These are phyloP conservation scores for Carduelis carduelis DNA, from an alignment of 2,797 vertebrate species.

Conservation along the genomic window DNA sequence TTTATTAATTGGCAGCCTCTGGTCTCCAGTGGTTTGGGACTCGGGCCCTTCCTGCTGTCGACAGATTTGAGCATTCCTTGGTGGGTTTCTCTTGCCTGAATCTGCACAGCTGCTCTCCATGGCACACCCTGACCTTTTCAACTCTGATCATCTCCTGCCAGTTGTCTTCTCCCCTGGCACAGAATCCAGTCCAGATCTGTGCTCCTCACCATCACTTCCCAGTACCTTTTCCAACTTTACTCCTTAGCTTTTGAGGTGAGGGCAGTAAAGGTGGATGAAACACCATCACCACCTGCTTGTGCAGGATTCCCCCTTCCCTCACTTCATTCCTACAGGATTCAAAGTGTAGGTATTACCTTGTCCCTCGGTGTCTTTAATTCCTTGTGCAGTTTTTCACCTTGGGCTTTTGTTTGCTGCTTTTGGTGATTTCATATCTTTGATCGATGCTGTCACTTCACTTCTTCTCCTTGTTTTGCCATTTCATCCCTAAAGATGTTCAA, in stretches of 20 bases:
- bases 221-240: rapidly evolving
- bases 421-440: background rate
- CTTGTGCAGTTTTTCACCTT: background rate
- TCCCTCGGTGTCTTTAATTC: background rate
- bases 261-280: background rate
- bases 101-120: background rate
- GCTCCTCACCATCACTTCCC: background rate
- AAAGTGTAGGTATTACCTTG: background rate
- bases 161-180: background rate
- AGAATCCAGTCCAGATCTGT: background rate
- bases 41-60: rapidly evolving
- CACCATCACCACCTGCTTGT: background rate
- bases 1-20: background rate
- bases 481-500: background rate
- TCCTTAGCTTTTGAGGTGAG: background rate
- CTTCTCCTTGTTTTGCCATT: background rate
- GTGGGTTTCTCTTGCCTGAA: background rate
- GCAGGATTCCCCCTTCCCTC: background rate
- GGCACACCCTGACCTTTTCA: background rate
- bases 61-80: background rate
- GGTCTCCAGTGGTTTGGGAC: background rate
- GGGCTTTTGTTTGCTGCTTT: background rate
- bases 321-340: background rate
- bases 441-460: background rate
- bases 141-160: background rate